These are phyloP conservation scores for Hirtodrosophila alboralis DNA, from an alignment of 2,888 invertebrate genomes.

Conservation along the genomic window DNA sequence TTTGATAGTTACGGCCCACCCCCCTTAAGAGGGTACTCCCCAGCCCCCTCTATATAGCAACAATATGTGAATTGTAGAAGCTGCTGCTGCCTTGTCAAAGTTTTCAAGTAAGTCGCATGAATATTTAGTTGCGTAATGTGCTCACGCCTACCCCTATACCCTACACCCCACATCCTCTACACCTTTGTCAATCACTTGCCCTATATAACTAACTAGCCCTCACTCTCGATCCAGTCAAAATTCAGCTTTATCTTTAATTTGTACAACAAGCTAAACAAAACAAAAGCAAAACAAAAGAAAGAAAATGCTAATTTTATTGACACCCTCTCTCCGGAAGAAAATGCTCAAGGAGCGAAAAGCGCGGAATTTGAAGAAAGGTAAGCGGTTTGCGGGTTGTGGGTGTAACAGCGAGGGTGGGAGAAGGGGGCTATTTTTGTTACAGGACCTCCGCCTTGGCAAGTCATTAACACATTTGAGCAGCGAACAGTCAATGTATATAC, in stretches of 20 bases:
- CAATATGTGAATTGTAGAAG: constrained; percentile 15
- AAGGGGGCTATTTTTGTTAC: constrained; percentile 16
- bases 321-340: constrained; percentile 55
- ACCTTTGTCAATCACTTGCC: too few relatives aligned
- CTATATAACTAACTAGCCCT: constrained; percentile 19
- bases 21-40: constrained; percentile 3
- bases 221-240: neutral
- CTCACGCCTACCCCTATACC: constrained; percentile 10
- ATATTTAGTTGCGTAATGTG: constrained; percentile 78
- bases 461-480: constrained; percentile 75
- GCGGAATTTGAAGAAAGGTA: constrained; percentile 68
- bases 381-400: constrained; percentile 33
- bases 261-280: constrained; percentile 68
- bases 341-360: constrained; percentile 27
- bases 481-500: constrained; percentile 21
- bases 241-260: constrained; percentile 65
- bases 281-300: constrained; percentile 53
- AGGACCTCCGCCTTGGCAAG: constrained; percentile 42
- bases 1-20: constrained; percentile 68
- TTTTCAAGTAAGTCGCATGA: constrained; percentile 69
- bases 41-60: too few relatives aligned
- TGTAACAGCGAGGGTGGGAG: neutral
- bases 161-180: neutral
- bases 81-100: constrained; percentile 22
- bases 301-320: constrained; percentile 80